Base-by-base conservation (phyloP, 1,140 invertebrate genomes). In the Scaptomyza pallida region DNA sequence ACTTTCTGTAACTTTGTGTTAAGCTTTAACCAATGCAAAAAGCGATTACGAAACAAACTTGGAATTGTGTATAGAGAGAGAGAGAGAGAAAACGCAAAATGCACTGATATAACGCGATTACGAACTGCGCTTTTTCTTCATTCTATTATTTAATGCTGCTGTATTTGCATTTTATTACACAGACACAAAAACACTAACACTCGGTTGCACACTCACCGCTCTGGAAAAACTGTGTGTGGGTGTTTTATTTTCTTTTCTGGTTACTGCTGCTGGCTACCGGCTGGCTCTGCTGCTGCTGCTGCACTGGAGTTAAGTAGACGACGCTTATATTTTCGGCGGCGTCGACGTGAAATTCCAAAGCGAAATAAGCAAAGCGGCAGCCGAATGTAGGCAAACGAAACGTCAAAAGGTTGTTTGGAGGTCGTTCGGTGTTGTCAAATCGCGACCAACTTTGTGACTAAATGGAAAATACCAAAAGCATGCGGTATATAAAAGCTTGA, bases 371-470 rank as follows among this genome's bases (percentile, higher is more conserved):
- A 77, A 83, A 47, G 64, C 30, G 69, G 50, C 69, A 21, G 61
- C 57, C 62, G 51, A 69, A 63, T 61, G 77, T 77, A 54, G 65
- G 67, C 75, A 59, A 80, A 45, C 77, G 62, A 78, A 73, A 78
- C 82, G 71, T 71, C 82, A 88, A 82, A 88, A 88, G 82, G 82
- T 88, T 88, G 82, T 88, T 88, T 88, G 61, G 82, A 88, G 82
- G 82, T 88, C 82, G 82, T 88, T 48, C 81, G 62, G 81, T 86
- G 81, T 88, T 86, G 81, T 65, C 57, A 76, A 88, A 68, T 54
- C 59, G 52, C 61, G 72, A 35, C 30, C 33, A 19, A 9, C 12
- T 50, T 51, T 74, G 73, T 68, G 52, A 44, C 81, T 78, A 85
- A 72, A 60, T 47, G 26, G 5, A 57, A 65, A 80, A 79, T 68